phyloP scores from a whole-genome alignment of 2,888 invertebrate genomes.

The Frankliniella intonsa region DNA sequence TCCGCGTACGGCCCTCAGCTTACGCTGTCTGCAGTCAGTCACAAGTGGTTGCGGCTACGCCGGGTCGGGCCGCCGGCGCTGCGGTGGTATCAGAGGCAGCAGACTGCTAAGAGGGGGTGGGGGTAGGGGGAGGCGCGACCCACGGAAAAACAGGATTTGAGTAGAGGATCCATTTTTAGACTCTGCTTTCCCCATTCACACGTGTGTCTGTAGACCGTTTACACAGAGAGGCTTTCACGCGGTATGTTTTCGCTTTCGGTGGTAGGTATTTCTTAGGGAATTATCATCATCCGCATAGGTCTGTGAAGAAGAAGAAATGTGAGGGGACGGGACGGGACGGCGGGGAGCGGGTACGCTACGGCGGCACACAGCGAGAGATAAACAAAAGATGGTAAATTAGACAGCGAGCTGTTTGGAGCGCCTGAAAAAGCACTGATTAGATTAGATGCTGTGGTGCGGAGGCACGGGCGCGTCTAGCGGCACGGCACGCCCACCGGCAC shows the following conservation, averaged over 20 bases:
- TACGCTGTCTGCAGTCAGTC: not conserved
- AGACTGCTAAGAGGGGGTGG: not conserved
- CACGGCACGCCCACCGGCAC: not conserved
- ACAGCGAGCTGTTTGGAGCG: slow-evolving; percentile 9
- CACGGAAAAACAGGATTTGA: not conserved
- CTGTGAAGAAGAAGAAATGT: not conserved
- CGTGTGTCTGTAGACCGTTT: not conserved
- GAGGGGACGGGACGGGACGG: not conserved
- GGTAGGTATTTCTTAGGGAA: not conserved
- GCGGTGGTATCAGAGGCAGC: not conserved
- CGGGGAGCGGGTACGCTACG: not conserved
- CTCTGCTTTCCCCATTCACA: no score
- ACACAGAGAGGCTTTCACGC: not conserved
- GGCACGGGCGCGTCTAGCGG: not conserved
- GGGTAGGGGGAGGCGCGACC: not conserved
- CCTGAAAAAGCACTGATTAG: slow-evolving; percentile 16
- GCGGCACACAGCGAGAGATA: not conserved
- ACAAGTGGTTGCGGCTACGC: not conserved
- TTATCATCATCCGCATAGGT: not conserved
- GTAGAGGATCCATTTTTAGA: no score
- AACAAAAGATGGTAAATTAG: slow-evolving; percentile 14
- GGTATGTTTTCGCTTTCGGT: no score
- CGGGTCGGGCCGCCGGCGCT: not conserved
- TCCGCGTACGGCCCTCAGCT: slow-evolving; percentile 27
- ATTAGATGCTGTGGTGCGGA: not conserved